Percentiles rank a stretch among this genome's conserved stretches.
Evolutionary conservation across 2,888 invertebrate genomes (phyloP).

Genomic region (Macaria notata): DNA sequence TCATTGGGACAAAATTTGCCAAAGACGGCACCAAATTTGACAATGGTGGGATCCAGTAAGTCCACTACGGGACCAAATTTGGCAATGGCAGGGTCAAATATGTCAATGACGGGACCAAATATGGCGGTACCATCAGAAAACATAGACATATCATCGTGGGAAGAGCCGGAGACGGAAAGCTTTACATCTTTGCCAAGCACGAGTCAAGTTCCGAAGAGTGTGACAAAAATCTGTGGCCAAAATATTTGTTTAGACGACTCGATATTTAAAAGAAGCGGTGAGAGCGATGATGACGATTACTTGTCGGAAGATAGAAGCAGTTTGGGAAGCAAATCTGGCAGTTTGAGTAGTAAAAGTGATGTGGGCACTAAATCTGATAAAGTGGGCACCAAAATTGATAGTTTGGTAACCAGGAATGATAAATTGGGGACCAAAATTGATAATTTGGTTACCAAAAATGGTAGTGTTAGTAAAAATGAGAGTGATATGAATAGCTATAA

Average conservation of each 20-base stretch:
- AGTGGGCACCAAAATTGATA: conserved; percentile 1
- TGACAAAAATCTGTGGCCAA: conserved; percentile 73
- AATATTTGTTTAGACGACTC: conserved; percentile 77
- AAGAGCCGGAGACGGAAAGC: conserved; percentile 25
- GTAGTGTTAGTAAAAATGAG: conserved; percentile 20
- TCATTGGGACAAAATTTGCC: neutral
- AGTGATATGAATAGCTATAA: conserved; percentile 36
- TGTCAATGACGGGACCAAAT: conserved; percentile 1
- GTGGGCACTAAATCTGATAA: neutral
- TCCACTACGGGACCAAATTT: neutral
- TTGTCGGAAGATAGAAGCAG: conserved; percentile 48
- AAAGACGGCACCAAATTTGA: neutral
- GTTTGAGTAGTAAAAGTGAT: conserved; percentile 7
- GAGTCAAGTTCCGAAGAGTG: conserved; percentile 46
- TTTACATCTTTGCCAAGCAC: conserved; percentile 52
- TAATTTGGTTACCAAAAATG: conserved; percentile 1
- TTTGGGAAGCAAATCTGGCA: conserved; percentile 26
- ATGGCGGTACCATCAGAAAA: conserved; percentile 2
- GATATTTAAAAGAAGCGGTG: conserved; percentile 53
- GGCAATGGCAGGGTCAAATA: neutral
- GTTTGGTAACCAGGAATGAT: neutral
- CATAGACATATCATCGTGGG: conserved; percentile 17
- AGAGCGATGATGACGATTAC: conserved; percentile 58
- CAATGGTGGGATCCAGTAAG: neutral
- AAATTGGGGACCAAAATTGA: neutral